Evolutionary conservation across 1,140 invertebrate species (phyloP).

Genomic region (Drosophila jambulina): DNA sequence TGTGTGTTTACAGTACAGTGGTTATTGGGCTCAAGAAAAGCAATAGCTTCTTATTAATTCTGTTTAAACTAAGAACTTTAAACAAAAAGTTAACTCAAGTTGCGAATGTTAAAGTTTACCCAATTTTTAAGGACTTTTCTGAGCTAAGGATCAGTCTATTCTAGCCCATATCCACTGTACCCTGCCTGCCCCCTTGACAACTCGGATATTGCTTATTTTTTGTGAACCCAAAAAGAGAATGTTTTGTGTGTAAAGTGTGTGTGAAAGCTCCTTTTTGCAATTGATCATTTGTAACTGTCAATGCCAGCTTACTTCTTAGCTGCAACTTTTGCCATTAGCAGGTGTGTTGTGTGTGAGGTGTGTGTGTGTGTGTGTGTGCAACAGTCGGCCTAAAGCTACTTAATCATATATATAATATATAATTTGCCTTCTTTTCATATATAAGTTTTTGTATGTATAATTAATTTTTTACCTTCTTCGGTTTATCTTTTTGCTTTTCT

Average conservation of each 20-base stretch:
- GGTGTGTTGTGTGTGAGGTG: conserved; percentile 19
- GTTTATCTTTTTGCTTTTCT: conserved; percentile 23
- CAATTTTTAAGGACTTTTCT: neutral
- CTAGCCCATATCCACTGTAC: conserved; percentile 15
- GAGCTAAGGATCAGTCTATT: conserved; percentile 20
- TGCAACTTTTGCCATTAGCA: conserved; percentile 13
- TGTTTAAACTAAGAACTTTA: neutral
- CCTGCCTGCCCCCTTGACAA: neutral
- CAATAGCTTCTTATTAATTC: neutral
- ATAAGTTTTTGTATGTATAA: conserved; percentile 51
- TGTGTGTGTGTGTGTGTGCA: conserved; percentile 61
- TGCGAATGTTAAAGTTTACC: neutral
- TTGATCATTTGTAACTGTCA: conserved; percentile 64
- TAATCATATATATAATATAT: conserved; percentile 77
- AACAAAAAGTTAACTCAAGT: neutral
- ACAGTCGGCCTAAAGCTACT: conserved; percentile 77
- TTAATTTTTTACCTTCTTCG: conserved; percentile 29
- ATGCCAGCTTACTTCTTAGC: conserved; percentile 22
- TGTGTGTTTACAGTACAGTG: conserved; percentile 3
- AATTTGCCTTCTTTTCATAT: conserved; percentile 64
- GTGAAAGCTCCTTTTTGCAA: conserved; percentile 19
- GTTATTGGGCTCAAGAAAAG: neutral
- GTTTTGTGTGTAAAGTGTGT: conserved; percentile 20
- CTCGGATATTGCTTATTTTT: conserved; percentile 36
- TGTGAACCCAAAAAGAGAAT: conserved; percentile 13